A percentile compares a stretch with the other conserved stretches of the same genome.
phyloP scores from a whole-genome alignment of 2,888 invertebrate species.

The Pachymerium ferrugineum region DNA sequence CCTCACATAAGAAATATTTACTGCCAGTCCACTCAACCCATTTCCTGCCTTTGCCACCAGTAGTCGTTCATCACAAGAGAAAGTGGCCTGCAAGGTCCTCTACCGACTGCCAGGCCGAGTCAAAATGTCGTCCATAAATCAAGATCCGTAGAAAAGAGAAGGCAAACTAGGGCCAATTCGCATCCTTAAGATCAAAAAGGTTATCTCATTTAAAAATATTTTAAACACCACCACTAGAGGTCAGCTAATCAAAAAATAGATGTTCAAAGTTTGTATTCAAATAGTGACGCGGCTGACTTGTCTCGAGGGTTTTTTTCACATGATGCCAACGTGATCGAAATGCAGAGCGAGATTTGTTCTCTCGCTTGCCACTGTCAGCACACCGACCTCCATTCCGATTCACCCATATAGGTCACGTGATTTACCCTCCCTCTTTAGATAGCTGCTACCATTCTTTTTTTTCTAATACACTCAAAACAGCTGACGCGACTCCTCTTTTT shows the following conservation, averaged over 20 bases:
- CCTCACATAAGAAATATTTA: background rate
- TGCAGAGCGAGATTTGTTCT: background rate
- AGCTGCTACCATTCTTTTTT: background rate
- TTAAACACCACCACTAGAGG: background rate
- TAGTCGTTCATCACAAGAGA: background rate
- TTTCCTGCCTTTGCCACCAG: background rate
- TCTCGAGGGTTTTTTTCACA: background rate
- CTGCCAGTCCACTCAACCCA: background rate
- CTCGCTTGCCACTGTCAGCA: background rate
- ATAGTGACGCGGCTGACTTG: background rate
- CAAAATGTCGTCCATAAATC: background rate
- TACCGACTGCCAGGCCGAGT: background rate
- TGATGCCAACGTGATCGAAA: background rate
- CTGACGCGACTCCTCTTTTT: background rate
- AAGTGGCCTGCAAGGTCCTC: background rate
- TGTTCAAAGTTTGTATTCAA: background rate
- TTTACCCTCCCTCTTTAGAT: background rate
- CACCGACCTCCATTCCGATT: background rate
- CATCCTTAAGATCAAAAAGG: background rate
- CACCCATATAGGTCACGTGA: background rate
- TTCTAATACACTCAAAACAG: background rate
- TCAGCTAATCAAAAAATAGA: background rate
- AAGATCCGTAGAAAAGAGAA: too few relatives aligned
- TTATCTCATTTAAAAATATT: background rate
- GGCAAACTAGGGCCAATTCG: background rate